Evolutionary conservation across 2,888 invertebrate genomes (phyloP).

Genomic region (Ommatoiulus sabulosus): DNA sequence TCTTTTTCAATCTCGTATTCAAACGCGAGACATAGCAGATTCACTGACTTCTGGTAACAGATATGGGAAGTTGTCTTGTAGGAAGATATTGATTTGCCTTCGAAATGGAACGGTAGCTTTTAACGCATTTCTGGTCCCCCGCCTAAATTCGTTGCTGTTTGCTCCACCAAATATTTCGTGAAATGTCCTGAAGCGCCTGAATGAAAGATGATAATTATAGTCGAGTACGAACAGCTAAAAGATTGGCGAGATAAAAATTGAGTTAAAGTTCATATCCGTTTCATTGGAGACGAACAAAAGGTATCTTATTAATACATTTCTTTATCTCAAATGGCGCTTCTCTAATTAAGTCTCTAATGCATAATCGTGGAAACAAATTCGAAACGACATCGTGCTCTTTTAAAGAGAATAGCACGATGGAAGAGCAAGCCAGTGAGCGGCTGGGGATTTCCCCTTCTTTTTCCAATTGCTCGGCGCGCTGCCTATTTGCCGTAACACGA

Average conservation of each 20-base stretch:
- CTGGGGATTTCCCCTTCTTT: constrained; percentile 20
- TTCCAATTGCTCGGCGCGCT: constrained; percentile 5
- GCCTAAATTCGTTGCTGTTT: too few relatives aligned
- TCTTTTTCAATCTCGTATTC: too few relatives aligned
- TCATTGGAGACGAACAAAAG: constrained; percentile 37
- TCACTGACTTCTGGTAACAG: too few relatives aligned
- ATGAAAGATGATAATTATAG: constrained; percentile 38
- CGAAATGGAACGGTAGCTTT: background rate
- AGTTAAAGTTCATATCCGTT: constrained; percentile 47
- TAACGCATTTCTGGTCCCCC: background rate
- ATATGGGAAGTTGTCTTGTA: background rate
- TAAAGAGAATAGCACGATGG: background rate
- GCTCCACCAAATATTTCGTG: background rate
- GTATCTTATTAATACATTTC: constrained; percentile 47
- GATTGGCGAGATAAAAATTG: constrained; percentile 9
- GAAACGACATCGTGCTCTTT: background rate
- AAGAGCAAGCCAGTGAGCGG: background rate
- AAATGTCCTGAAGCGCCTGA: background rate
- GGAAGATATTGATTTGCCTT: background rate
- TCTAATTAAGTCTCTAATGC: constrained; percentile 42
- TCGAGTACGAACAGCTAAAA: constrained; percentile 16
- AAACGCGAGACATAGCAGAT: too few relatives aligned
- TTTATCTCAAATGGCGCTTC: constrained; percentile 41
- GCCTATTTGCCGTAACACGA: background rate
- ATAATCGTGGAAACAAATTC: constrained; percentile 20